Percentiles rank a stretch among this genome's conserved stretches.
These are phyloP conservation scores for Smithornis capensis DNA, from an alignment of 2,113 vertebrate species.

Conservation along the genomic window DNA sequence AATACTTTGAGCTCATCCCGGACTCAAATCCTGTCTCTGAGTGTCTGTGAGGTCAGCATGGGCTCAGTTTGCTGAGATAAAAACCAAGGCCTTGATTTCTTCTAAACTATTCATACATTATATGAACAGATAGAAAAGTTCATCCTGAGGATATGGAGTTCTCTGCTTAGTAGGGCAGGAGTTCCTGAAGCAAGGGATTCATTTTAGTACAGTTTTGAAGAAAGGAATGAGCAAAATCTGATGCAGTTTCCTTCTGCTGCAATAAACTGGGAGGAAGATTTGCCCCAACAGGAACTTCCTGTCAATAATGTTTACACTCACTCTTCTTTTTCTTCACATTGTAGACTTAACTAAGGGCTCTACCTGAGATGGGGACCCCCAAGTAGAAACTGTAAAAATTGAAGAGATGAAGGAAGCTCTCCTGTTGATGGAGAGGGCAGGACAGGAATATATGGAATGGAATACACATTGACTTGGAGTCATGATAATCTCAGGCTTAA, in stretches of 20 bases:
- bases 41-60: background rate
- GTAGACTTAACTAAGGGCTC: background rate
- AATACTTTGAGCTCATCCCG: background rate
- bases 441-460: background rate
- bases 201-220: background rate
- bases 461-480: background rate
- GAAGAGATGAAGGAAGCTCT: background rate
- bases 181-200: background rate
- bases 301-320: background rate
- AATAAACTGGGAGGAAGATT: background rate
- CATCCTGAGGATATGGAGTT: background rate
- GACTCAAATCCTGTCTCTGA: background rate
- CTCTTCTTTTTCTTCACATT: background rate
- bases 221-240: background rate
- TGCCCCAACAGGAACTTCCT: background rate
- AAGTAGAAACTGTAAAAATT: background rate
- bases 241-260: background rate
- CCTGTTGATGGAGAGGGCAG: background rate
- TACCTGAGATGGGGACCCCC: background rate
- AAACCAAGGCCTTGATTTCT: background rate
- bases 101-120: background rate
- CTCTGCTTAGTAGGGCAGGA: background rate
- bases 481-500: background rate
- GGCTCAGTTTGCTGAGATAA: background rate
- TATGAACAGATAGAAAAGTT: background rate